These are phyloP conservation scores for Nothobranchius furzeri DNA, from an alignment of 2,113 vertebrate species.

Conservation along the genomic window DNA sequence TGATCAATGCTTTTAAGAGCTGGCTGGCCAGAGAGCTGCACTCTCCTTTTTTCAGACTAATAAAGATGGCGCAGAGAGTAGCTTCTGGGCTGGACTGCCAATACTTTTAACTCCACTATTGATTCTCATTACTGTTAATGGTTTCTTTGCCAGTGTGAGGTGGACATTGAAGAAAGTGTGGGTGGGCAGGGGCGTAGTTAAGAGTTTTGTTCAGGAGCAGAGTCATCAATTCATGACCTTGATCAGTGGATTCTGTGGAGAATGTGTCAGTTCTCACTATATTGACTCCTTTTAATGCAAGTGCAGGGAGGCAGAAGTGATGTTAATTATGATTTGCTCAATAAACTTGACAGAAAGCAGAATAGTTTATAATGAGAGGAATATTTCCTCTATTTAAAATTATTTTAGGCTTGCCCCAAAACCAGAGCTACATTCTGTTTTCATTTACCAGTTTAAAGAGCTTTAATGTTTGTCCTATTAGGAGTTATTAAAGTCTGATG, in stretches of 20 bases:
- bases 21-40: conserved; percentile 38
- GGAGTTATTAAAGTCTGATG: background rate
- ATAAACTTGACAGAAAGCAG: background rate
- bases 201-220: conserved; percentile 20
- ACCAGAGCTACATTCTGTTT: background rate
- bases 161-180: conserved; percentile 43
- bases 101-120: conserved; percentile 70
- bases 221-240: conserved; percentile 27
- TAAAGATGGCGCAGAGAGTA: conserved; percentile 61
- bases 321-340: background rate
- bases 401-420: background rate
- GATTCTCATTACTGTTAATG: conserved; percentile 74
- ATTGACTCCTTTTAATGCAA: conserved; percentile 11
- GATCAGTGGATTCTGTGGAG: conserved; percentile 1
- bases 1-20: conserved; percentile 71
- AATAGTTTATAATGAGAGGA: background rate
- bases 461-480: background rate
- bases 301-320: background rate
- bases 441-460: background rate
- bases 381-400: conserved; percentile 1
- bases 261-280: background rate
- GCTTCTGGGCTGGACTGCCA: conserved; percentile 55
- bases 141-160: conserved; percentile 57
- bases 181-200: conserved; percentile 25
- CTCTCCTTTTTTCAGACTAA: conserved; percentile 62